Conservation (phyloP, 2,113 vertebrate genomes). For the Alethe castanea region DNA sequence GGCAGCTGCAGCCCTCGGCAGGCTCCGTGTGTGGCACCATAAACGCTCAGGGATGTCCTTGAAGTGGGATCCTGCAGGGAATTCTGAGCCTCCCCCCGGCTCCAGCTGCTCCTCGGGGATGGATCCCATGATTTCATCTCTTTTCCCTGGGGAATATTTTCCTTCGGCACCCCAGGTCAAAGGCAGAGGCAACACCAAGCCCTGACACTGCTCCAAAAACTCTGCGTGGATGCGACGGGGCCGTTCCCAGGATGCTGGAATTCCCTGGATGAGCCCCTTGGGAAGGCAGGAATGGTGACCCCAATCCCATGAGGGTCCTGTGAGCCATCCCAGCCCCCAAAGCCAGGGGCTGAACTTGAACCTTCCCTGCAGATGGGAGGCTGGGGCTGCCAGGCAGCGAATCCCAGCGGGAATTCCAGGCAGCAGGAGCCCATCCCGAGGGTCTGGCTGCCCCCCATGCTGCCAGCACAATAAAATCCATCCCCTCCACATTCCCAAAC, state of each 20-base stretch:
- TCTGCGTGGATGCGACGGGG: fast-evolving
- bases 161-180: not conserved
- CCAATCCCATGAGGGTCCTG: fast-evolving
- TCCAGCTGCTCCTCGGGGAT: not conserved
- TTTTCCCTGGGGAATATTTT: not conserved
- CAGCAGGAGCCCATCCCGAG: not conserved
- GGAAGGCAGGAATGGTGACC: not conserved
- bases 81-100: not conserved
- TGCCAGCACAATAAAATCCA: not conserved
- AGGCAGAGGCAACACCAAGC: not conserved
- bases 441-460: not conserved
- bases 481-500: not conserved
- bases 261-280: not conserved
- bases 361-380: not conserved
- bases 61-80: not conserved
- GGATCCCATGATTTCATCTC: not conserved
- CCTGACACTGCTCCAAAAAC: not conserved
- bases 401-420: not conserved
- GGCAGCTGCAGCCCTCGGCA: not conserved
- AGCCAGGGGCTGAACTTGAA: not conserved
- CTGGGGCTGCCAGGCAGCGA: not conserved
- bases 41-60: not conserved
- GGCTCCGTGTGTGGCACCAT: not conserved
- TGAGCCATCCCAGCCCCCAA: not conserved
- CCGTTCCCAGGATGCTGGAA: fast-evolving